Percentiles rank a stretch among this genome's conserved stretches.
phyloP scores from a whole-genome alignment of 2,113 vertebrate genomes.

The Calonectris borealis region DNA sequence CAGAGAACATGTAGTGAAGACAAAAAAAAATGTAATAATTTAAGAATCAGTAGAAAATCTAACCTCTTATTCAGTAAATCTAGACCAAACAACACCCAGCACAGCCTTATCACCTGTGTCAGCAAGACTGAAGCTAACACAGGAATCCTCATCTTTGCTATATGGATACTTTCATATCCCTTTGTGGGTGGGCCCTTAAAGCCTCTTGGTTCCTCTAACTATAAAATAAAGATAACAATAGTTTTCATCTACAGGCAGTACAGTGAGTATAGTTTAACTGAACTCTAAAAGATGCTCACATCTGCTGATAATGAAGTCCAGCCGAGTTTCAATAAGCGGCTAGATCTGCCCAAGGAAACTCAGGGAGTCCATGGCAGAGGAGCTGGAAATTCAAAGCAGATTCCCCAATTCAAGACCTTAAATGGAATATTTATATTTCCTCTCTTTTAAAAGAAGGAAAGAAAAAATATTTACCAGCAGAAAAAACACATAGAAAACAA shows the following conservation, averaged over 20 bases:
- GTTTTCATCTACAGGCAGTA: neutral
- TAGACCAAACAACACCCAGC: neutral
- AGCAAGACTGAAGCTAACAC: accelerated
- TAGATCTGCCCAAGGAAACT: neutral
- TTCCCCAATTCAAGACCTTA: neutral
- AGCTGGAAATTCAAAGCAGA: neutral
- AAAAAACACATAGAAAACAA: neutral
- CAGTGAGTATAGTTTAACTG: neutral
- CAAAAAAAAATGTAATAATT: neutral
- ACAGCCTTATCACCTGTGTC: neutral
- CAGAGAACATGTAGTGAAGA: neutral
- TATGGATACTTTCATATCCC: neutral
- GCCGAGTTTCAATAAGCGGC: neutral
- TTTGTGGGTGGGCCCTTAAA: neutral
- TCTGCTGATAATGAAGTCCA: neutral
- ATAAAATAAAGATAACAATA: neutral
- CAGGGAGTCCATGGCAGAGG: neutral
- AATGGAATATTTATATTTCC: neutral
- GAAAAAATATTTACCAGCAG: neutral
- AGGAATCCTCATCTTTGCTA: neutral
- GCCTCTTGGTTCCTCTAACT: neutral
- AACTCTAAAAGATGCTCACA: neutral
- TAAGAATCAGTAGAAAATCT: neutral
- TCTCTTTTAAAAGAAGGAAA: neutral
- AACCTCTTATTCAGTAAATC: neutral